Conservation (phyloP, 2,113 vertebrate genomes). For the Okapia johnstoni region DNA sequence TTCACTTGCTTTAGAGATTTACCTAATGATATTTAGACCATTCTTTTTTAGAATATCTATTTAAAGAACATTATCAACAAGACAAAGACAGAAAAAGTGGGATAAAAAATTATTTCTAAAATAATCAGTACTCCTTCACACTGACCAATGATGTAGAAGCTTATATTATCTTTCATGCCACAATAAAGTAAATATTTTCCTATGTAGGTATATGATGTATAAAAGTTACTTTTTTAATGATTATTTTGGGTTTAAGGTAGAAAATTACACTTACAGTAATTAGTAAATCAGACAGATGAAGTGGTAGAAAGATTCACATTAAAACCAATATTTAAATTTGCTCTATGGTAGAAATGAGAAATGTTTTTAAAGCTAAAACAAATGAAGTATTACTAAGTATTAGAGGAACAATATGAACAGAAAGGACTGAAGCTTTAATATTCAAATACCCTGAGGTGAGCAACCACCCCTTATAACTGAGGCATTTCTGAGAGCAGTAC, state of each 20-base stretch:
- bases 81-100: background rate
- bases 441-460: background rate
- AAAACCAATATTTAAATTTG: background rate
- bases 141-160: background rate
- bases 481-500: background rate
- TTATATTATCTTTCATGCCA: background rate
- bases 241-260: background rate
- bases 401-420: background rate
- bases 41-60: background rate
- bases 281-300: background rate
- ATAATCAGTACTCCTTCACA: background rate
- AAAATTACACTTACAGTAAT: background rate
- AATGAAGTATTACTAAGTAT: background rate
- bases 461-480: background rate
- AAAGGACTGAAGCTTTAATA: background rate
- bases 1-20: background rate
- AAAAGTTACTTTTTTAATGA: background rate
- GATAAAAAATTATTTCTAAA: slow-evolving; percentile 6
- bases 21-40: background rate
- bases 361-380: background rate
- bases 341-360: background rate
- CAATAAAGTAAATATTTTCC: background rate
- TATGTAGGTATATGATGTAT: background rate
- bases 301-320: background rate
- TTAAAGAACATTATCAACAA: background rate